Evolutionary conservation across 2,113 vertebrate species (phyloP).

Genomic region (Leucopternis melanops): DNA sequence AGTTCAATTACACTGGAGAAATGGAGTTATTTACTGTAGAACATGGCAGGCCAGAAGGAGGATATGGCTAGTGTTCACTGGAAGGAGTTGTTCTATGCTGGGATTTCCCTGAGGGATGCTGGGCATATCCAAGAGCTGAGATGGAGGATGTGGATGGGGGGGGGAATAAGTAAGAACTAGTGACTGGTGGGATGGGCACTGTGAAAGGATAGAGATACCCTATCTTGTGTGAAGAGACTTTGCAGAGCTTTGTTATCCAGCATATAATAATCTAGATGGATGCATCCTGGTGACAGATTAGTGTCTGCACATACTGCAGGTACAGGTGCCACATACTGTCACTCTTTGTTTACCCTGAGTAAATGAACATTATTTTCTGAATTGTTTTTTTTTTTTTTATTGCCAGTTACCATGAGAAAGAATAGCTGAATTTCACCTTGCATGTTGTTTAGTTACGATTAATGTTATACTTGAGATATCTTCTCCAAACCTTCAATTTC

Average conservation of each 20-base stretch:
- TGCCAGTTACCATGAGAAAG: not conserved
- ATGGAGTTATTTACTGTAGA: not conserved
- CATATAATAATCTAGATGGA: not conserved
- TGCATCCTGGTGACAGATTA: not conserved
- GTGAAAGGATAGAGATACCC: not conserved
- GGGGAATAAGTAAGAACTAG: not conserved
- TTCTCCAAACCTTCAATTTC: not conserved
- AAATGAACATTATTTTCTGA: not conserved
- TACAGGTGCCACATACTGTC: not conserved
- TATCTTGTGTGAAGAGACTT: not conserved
- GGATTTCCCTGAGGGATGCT: not conserved
- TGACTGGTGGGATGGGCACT: not conserved
- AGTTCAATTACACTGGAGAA: not conserved
- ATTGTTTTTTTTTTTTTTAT: not conserved
- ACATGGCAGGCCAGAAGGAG: not conserved
- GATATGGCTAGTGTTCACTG: not conserved
- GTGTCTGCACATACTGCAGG: not conserved
- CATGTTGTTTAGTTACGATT: not conserved
- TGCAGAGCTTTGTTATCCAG: not conserved
- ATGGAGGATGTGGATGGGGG: not conserved
- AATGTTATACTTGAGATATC: not conserved
- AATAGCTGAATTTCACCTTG: not conserved
- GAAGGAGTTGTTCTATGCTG: not conserved
- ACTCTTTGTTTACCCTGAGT: not conserved
- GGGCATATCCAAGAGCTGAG: not conserved